Evolutionary conservation across 2,888 invertebrate genomes (phyloP).

Genomic region (Sussaba pulchella): DNA sequence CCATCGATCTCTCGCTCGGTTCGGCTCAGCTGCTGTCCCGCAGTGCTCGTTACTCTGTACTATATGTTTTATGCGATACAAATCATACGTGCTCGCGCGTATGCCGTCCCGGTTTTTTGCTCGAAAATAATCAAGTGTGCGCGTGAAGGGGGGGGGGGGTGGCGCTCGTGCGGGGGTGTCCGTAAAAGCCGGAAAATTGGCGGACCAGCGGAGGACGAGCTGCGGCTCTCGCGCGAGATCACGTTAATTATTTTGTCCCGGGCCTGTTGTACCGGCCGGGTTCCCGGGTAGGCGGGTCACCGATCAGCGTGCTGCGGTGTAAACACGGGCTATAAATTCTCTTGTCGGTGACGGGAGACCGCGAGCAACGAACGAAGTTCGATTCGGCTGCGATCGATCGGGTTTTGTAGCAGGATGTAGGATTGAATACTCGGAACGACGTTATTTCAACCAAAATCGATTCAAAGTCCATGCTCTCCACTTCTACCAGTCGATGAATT

Average conservation of each 20-base stretch:
- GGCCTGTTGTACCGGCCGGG: constrained; percentile 32
- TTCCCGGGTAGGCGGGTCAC: constrained; percentile 16
- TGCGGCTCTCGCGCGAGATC: constrained; percentile 42
- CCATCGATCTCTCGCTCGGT: constrained; percentile 63
- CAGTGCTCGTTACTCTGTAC: constrained; percentile 52
- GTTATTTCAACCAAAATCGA: background rate
- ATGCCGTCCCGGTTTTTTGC: constrained; percentile 10
- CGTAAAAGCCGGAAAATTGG: constrained; percentile 59
- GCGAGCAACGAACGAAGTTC: constrained; percentile 38
- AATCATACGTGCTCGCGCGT: constrained; percentile 7
- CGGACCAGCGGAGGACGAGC: constrained; percentile 21
- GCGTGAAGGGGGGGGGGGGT: constrained; percentile 1
- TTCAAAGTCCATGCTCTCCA: background rate
- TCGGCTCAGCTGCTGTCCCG: constrained; percentile 31
- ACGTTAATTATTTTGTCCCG: constrained; percentile 65
- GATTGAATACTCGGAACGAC: too few species aligned
- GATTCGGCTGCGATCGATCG: constrained; percentile 30
- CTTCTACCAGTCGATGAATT: background rate
- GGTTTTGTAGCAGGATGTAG: constrained; percentile 1
- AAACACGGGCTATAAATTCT: constrained; percentile 64
- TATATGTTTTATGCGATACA: constrained; percentile 12
- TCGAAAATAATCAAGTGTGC: constrained; percentile 43
- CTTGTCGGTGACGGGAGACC: constrained; percentile 53
- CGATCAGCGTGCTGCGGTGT: constrained; percentile 52
- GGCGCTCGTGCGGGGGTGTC: constrained; percentile 33